Evolutionary conservation across 2,797 vertebrate species (phyloP), one percentile per base, ranked within the genome.

Genomic region (Rhinatrema bivittatum): DNA sequence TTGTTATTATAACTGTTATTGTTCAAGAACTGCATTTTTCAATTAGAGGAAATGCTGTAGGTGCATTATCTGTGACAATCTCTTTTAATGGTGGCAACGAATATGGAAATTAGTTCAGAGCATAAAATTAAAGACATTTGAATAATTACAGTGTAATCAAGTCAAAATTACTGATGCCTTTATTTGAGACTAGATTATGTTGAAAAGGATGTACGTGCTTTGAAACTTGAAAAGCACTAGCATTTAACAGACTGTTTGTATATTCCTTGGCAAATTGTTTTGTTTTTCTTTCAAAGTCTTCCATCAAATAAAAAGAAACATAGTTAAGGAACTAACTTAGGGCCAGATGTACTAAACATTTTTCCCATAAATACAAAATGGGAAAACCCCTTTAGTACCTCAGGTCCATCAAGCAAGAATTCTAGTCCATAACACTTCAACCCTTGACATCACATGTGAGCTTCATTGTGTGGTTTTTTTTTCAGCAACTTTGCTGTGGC

Each of bases 141-240:
- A 83, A 82, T 82, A 82, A 83, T 82, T 78, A 65, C 33, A 72
- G 68, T 65, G 66, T 60, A 79, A 77, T 83, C 74, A 84, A 74
- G 66, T 72, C 39, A 65, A 61, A 79, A 83, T 78, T 76, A 74
- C 56, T 39, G 56, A 70, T 65, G 77, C 40, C 54, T 81, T 74
- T 74, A 70, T 78, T 56, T 68, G 57, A 64, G 36, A 39, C 53
- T 54, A 64, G 53, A 70, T 72, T 68, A 61, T 57, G 50, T 66
- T 44, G 46, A 64, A 78, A 76, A 44, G 64, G 65, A 65, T 32
- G 57, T 48, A 68, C 26, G 30, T 74, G 69, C 52, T 68, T 62
- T 56, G 67, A 51, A 78, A 74, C 57, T 39, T 64, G 40, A 76
- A 68, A 70, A 38, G 42, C 50, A 32, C 16, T 39, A 48, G 35